Evolutionary conservation across 2,888 invertebrate genomes (phyloP).

Genomic region (Orthosia incerta): DNA sequence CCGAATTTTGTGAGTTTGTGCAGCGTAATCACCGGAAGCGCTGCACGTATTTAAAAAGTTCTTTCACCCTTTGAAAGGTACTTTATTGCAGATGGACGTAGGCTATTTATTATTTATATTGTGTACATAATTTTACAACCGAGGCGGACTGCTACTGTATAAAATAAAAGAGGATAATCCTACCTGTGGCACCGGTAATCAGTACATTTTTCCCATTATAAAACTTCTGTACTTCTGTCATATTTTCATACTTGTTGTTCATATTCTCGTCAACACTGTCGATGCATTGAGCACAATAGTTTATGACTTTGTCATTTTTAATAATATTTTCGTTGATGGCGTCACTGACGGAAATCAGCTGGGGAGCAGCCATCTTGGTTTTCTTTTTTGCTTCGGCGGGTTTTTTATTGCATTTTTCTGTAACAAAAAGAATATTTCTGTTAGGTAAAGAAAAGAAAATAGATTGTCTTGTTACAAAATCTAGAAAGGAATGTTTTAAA

Average conservation of each 20-base stretch:
- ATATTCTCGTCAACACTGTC: constrained; percentile 70
- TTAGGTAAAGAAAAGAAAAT: constrained; percentile 4
- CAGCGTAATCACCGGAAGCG: too few relatives aligned
- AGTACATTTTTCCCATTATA: constrained; percentile 91
- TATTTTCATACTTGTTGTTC: constrained; percentile 67
- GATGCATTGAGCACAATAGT: constrained; percentile 60
- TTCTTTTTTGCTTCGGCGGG: constrained; percentile 1
- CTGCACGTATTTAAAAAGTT: too few relatives aligned
- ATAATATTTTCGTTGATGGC: constrained; percentile 33
- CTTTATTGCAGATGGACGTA: too few relatives aligned
- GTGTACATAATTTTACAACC: too few relatives aligned
- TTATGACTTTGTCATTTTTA: constrained; percentile 42
- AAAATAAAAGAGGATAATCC: constrained; percentile 28
- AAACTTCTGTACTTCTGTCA: constrained; percentile 90
- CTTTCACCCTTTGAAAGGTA: too few relatives aligned
- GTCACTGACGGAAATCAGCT: constrained; percentile 46
- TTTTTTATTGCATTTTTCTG: constrained; percentile 62
- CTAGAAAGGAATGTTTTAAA: too few relatives aligned
- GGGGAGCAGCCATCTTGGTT: constrained; percentile 55
- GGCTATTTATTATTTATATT: too few relatives aligned
- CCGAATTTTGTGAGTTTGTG: too few relatives aligned
- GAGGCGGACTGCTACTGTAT: too few relatives aligned
- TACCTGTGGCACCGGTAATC: constrained; percentile 92
- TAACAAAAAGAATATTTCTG: constrained; percentile 46
- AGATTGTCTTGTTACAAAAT: too few relatives aligned